Evolutionary conservation across 2,113 vertebrate species (phyloP).

Genomic region (Coracopsis vasa): DNA sequence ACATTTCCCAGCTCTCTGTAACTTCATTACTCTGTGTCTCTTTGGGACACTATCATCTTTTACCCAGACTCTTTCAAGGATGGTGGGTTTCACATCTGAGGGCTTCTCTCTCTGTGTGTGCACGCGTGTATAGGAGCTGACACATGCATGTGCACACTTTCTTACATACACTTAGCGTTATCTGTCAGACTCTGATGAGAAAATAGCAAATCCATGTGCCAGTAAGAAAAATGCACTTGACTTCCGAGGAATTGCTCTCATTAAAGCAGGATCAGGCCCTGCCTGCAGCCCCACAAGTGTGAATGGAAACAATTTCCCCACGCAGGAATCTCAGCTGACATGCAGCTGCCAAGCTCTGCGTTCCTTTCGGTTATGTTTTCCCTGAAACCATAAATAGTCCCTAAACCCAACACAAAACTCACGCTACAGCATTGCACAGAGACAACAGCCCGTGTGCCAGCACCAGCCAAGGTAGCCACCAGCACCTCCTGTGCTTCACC

Average conservation of each 20-base stretch:
- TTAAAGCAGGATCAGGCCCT: neutral
- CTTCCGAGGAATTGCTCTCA: conserved; percentile 6
- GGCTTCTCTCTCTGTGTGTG: neutral
- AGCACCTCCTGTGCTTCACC: neutral
- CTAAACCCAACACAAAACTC: neutral
- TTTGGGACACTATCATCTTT: neutral
- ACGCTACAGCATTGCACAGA: rapidly evolving
- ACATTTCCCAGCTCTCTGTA: conserved; percentile 52
- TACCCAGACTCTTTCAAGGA: neutral
- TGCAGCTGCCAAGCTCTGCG: neutral
- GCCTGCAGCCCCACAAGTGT: neutral
- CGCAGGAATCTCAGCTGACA: neutral
- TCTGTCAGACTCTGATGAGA: neutral
- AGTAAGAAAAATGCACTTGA: neutral
- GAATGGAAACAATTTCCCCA: conserved; percentile 25
- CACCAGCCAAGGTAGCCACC: neutral
- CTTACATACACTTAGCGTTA: neutral
- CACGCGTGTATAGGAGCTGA: neutral
- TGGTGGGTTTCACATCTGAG: neutral
- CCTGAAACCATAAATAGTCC: conserved; percentile 6
- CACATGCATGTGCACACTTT: rapidly evolving
- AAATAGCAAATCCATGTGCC: neutral
- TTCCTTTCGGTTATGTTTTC: neutral
- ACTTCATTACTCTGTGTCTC: conserved; percentile 46
- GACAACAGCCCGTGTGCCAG: neutral